A percentile compares a stretch with the other conserved stretches of the same genome.
Conservation (phyloP, 2,113 vertebrate species). For the Thalassoma bifasciatum region DNA sequence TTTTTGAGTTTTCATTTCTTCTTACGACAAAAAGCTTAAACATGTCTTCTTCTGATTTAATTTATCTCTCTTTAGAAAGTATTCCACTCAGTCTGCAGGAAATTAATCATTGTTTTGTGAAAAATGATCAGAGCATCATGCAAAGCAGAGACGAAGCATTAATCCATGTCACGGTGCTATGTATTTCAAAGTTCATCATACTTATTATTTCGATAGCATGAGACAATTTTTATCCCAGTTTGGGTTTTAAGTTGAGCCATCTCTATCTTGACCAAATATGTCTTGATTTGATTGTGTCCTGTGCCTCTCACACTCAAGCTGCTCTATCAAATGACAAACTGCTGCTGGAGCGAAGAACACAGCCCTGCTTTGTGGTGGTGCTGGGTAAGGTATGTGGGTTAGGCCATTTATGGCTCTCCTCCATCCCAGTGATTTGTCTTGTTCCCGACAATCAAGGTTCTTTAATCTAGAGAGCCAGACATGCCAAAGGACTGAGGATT, state of each 20-base stretch:
- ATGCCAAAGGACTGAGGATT: slow-evolving; percentile 3
- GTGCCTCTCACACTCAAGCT: slow-evolving; percentile 35
- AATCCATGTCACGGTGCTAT: slow-evolving; percentile 1
- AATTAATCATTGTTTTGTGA: slow-evolving; percentile 2
- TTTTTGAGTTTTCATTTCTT: not conserved
- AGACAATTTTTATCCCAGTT: slow-evolving; percentile 46
- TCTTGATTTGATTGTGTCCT: slow-evolving; percentile 71
- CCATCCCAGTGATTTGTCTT: slow-evolving; percentile 7
- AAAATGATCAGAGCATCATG: not conserved
- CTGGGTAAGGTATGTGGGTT: slow-evolving; percentile 40
- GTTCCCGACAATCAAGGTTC: slow-evolving; percentile 19
- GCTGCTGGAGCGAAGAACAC: slow-evolving; percentile 45
- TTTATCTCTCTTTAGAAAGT: not conserved
- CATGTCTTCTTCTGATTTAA: not conserved
- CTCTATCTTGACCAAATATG: slow-evolving; percentile 61
- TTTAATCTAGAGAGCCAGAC: slow-evolving; percentile 20
- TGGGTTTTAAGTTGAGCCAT: slow-evolving; percentile 20
- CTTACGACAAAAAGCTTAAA: not conserved
- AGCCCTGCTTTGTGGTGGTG: slow-evolving; percentile 50
- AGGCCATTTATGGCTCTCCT: slow-evolving; percentile 41
- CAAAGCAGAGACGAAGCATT: slow-evolving; percentile 7
- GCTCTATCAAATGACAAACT: slow-evolving; percentile 57
- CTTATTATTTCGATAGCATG: slow-evolving; percentile 56
- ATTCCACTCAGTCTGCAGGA: not conserved
- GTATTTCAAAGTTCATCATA: slow-evolving; percentile 29